phyloP scores from a whole-genome alignment of 2,113 vertebrate genomes.

The Nanorana parkeri region DNA sequence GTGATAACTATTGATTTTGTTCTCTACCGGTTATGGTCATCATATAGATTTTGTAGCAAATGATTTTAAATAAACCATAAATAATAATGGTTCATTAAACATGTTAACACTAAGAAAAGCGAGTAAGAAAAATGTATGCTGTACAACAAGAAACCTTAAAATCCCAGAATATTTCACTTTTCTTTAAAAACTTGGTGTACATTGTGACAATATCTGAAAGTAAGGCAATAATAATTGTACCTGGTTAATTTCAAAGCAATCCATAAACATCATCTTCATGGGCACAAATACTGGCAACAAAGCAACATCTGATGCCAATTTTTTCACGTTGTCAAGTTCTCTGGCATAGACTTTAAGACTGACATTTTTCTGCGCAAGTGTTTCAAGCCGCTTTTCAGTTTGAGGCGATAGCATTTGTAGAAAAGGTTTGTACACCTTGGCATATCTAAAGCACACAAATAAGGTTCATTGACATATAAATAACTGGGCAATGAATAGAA shows the following conservation, averaged over 20 bases:
- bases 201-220: background rate
- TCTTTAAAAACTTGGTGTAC: no score
- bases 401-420: slow-evolving; percentile 13
- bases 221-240: slow-evolving; percentile 35
- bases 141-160: no score
- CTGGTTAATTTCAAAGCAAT: slow-evolving; percentile 60
- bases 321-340: slow-evolving; percentile 36
- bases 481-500: background rate
- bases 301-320: background rate
- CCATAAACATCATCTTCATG: slow-evolving; percentile 58
- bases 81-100: no score
- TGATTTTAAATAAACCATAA: no score
- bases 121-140: no score
- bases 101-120: no score
- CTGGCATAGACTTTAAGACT: slow-evolving; percentile 41
- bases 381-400: slow-evolving; percentile 35
- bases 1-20: no score
- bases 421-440: slow-evolving; percentile 32
- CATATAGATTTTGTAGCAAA: no score
- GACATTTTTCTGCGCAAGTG: background rate
- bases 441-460: slow-evolving; percentile 21
- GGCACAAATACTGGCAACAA: slow-evolving; percentile 48
- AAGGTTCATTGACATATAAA: slow-evolving; percentile 1
- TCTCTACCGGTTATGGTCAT: no score
- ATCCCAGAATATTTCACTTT: no score